Conservation (phyloP, 2,797 vertebrate species). For the Sparus aurata region DNA sequence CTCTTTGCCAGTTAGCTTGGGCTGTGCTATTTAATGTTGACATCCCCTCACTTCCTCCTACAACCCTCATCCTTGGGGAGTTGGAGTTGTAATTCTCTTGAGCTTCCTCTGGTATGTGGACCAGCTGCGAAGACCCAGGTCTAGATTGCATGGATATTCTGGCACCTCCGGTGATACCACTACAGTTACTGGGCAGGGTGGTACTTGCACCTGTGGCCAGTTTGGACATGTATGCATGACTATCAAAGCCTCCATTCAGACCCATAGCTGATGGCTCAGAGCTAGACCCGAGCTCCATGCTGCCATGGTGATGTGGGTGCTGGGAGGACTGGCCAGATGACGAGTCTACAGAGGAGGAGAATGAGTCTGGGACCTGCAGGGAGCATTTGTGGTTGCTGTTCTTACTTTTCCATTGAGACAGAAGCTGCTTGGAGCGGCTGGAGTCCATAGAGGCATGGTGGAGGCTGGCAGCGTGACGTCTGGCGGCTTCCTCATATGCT, state of each 20-base stretch:
- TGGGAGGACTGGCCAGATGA: conserved; percentile 70
- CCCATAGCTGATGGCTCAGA: conserved; percentile 90
- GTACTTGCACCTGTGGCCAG: conserved; percentile 85
- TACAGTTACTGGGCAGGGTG: conserved; percentile 90
- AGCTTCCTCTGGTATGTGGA: conserved; percentile 98
- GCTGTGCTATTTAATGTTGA: conserved; percentile 69
- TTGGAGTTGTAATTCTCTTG: conserved; percentile 88
- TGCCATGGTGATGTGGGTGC: conserved; percentile 87
- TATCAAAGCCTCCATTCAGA: conserved; percentile 89
- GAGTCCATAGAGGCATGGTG: conserved; percentile 97
- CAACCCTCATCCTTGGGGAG: conserved; percentile 86
- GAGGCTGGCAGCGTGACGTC: conserved; percentile 92
- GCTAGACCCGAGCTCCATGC: conserved; percentile 92
- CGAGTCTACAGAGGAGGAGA: conserved; percentile 73
- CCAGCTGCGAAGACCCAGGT: conserved; percentile 96
- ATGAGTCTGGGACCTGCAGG: conserved; percentile 90
- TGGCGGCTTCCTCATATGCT: conserved; percentile 90
- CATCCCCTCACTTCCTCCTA: conserved; percentile 44
- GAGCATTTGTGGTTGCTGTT: conserved; percentile 93
- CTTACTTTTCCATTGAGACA: conserved; percentile 98
- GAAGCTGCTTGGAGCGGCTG: conserved; percentile 94
- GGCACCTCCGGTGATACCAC: conserved; percentile 91
- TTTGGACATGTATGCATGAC: conserved; percentile 77
- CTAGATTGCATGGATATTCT: conserved; percentile 94
- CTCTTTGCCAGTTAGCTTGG: conserved; percentile 94